Base-by-base conservation (phyloP, 2,113 vertebrate species). In the Crotalus tigris region DNA sequence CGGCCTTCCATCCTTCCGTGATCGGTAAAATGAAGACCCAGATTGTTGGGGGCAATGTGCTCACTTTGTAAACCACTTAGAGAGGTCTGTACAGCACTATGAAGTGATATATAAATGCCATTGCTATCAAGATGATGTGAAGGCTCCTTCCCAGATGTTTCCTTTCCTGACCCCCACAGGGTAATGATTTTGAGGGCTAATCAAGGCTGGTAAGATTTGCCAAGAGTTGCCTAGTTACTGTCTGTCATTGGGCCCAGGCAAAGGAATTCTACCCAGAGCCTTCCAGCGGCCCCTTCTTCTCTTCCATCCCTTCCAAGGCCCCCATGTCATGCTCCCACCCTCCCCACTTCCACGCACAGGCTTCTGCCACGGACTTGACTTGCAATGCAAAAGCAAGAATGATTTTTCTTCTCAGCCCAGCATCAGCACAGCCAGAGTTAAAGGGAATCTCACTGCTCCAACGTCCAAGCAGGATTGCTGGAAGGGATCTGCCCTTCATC, bases 171-270 rank as follows among this genome's bases (percentile, higher is more conserved):
- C 81, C 57, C 81, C 92, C 29, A 9, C 51, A 33, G 89, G 46
- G 57, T 64, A 93, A 93, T 54, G 86, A 86, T 57, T 81, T 81
- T 5, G 57, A 81, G 75, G 55, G 61, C 69, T 93, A 93, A 93
- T 90, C 46, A 44, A 90, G 54, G 89, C 75, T 87, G 85, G 90
- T 85, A 93, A 90, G 55, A 86, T 39, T 64, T 33, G 53, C 89
- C 86, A 87, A 90, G 81, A 58, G 81, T 90, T 93, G 89, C 92
- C 85, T 87, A 93, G 89, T 57, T 90, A 64, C 81, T 26, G n/a
- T 54, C 89, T 90, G 46, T 85, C 88, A 61, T 54, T 86, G 46
- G 75, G 23, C 21, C 69, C 29, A 90, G 44, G 61, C 8, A 23
- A 58, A 44, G 24, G 75, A 61, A 64, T 90, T 69, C 33, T 15